A percentile compares a stretch with the other conserved stretches of the same genome.
Evolutionary conservation across 2,113 vertebrate species (phyloP).

Genomic region (Ptilonorhynchus violaceus): DNA sequence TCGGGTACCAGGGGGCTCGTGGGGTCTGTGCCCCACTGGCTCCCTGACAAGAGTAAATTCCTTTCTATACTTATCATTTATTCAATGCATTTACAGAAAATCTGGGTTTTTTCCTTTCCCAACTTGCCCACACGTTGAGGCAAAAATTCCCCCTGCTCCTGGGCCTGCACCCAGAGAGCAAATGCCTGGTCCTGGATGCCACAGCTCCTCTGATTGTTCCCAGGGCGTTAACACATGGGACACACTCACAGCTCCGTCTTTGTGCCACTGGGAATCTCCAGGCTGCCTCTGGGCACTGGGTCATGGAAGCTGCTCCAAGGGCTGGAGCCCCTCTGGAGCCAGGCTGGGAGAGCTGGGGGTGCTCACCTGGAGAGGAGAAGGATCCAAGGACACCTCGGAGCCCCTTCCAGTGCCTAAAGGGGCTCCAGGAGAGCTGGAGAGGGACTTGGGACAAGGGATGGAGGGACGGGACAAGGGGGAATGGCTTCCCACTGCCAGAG

Average conservation of each 20-base stretch:
- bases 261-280: neutral
- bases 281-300: neutral
- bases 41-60: neutral
- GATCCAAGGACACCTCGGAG: neutral
- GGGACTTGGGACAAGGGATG: neutral
- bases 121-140: neutral
- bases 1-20: neutral
- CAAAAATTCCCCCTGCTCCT: neutral
- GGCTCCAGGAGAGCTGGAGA: neutral
- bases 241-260: neutral
- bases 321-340: neutral
- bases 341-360: neutral
- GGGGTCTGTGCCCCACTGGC: neutral
- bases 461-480: neutral
- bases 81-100: neutral
- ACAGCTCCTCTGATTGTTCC: neutral
- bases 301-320: neutral
- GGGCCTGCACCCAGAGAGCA: neutral
- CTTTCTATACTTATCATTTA: neutral
- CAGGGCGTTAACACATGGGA: rapidly evolving
- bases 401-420: neutral
- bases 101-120: neutral
- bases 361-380: neutral
- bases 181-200: rapidly evolving
- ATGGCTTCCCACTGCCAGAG: neutral